Percentiles rank a stretch among this genome's conserved stretches.
Conservation (phyloP, 1,140 invertebrate genomes). For the Rhopalosiphum padi region DNA sequence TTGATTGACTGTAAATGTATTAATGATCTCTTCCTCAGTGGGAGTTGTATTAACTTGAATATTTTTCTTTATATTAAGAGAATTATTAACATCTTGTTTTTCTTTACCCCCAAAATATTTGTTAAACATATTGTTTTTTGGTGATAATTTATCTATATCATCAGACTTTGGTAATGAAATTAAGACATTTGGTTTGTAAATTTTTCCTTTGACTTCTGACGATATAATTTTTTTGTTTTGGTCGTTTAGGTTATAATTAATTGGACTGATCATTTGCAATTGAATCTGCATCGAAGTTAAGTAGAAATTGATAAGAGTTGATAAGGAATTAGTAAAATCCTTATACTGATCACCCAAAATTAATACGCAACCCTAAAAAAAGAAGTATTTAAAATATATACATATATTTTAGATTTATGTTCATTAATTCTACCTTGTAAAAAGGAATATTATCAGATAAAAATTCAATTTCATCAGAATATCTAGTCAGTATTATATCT, state of each 20-base stretch:
- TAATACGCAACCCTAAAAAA: slow-evolving; percentile 26
- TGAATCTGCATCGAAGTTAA: slow-evolving; percentile 44
- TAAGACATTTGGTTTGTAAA: slow-evolving; percentile 4
- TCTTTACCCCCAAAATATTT: slow-evolving; percentile 19
- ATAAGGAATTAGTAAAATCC: slow-evolving; percentile 39
- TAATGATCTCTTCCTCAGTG: background rate
- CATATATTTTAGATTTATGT: background rate
- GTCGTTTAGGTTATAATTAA: background rate
- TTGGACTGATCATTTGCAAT: slow-evolving; percentile 45
- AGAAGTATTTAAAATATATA: background rate
- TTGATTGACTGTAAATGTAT: background rate
- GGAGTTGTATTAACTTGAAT: background rate
- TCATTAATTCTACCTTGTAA: slow-evolving; percentile 16
- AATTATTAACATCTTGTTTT: background rate
- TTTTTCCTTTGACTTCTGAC: background rate
- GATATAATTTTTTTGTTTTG: slow-evolving; percentile 18
- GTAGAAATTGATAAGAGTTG: slow-evolving; percentile 12
- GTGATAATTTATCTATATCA: background rate
- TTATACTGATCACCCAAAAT: background rate
- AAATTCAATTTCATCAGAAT: slow-evolving; percentile 40
- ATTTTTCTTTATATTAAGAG: background rate
- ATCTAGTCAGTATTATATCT: slow-evolving; percentile 33
- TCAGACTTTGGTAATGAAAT: background rate
- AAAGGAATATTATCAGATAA: slow-evolving; percentile 30
- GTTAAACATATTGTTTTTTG: background rate